Percentiles rank a stretch among this genome's conserved stretches.
Conservation (phyloP, 2,113 vertebrate genomes). For the Gulo gulo region DNA sequence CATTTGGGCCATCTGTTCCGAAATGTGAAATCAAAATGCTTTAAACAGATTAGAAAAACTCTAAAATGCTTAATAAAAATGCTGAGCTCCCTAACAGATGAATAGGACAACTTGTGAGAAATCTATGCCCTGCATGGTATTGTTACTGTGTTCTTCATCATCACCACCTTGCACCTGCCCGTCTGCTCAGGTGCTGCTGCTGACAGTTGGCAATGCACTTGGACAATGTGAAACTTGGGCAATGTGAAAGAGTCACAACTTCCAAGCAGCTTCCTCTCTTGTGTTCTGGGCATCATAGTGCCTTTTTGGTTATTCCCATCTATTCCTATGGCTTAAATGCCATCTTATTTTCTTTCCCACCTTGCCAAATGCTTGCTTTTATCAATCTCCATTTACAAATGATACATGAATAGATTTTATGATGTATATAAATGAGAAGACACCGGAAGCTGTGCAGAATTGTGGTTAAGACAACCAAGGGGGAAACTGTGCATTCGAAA, state of each 20-base stretch:
- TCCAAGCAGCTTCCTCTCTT: slow-evolving; percentile 41
- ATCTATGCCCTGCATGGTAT: not conserved
- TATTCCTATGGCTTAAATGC: not conserved
- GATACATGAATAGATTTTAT: slow-evolving; percentile 21
- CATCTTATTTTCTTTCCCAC: slow-evolving; percentile 14
- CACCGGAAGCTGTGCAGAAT: not conserved
- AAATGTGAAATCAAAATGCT: slow-evolving; percentile 28
- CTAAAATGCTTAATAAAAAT: slow-evolving; percentile 29
- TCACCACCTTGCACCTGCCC: slow-evolving; percentile 53
- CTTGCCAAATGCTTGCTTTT: slow-evolving; percentile 22
- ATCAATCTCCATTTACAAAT: slow-evolving; percentile 2
- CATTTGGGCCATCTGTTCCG: slow-evolving; percentile 68
- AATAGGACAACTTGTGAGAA: slow-evolving; percentile 59
- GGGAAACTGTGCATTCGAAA: no score
- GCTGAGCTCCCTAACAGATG: slow-evolving; percentile 52
- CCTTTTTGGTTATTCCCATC: slow-evolving; percentile 46
- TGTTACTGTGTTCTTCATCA: slow-evolving; percentile 34
- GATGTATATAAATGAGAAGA: slow-evolving; percentile 28
- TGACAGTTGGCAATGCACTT: not conserved
- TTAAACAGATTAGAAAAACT: slow-evolving; percentile 51
- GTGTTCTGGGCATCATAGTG: not conserved
- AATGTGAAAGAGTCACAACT: not conserved
- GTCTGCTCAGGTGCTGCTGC: not conserved
- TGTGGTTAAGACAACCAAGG: not conserved
- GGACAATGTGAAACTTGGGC: no score